phyloP scores from a whole-genome alignment of 2,113 vertebrate genomes.

The Rhabdornis inornatus region DNA sequence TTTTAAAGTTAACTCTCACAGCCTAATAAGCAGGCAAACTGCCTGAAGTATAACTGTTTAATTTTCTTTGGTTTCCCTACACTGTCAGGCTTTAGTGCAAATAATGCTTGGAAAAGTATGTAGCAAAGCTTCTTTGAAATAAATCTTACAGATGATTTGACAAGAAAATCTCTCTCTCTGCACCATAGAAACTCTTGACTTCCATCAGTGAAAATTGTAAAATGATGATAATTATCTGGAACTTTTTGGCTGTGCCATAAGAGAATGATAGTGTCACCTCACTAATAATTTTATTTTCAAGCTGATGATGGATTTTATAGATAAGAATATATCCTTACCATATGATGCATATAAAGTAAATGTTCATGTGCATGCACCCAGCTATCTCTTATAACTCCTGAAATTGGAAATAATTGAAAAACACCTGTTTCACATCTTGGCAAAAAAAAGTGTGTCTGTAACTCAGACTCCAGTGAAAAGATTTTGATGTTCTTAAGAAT shows the following conservation, averaged over 20 bases:
- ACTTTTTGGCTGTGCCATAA: not conserved
- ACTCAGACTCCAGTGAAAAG: not conserved
- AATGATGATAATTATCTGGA: slow-evolving; percentile 29
- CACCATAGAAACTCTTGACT: not conserved
- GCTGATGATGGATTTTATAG: not conserved
- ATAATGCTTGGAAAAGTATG: not conserved
- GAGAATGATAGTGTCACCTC: not conserved
- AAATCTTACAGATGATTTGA: not conserved
- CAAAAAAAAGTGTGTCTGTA: not conserved
- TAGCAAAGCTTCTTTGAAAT: not conserved
- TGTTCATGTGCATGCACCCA: not conserved
- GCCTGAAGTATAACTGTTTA: not conserved
- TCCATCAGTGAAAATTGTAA: not conserved
- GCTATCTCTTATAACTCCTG: not conserved
- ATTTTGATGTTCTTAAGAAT: not conserved
- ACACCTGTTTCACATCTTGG: not conserved
- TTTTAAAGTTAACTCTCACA: not conserved
- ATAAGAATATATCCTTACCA: not conserved
- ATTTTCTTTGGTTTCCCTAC: slow-evolving; percentile 18
- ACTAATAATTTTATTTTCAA: slow-evolving; percentile 29
- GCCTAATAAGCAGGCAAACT: not conserved
- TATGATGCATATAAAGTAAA: not conserved
- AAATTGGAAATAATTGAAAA: not conserved
- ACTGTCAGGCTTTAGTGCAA: not conserved
- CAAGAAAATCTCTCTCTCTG: slow-evolving; percentile 1